phyloP scores from a whole-genome alignment of 2,797 vertebrate genomes.

The Coilia nasus region DNA sequence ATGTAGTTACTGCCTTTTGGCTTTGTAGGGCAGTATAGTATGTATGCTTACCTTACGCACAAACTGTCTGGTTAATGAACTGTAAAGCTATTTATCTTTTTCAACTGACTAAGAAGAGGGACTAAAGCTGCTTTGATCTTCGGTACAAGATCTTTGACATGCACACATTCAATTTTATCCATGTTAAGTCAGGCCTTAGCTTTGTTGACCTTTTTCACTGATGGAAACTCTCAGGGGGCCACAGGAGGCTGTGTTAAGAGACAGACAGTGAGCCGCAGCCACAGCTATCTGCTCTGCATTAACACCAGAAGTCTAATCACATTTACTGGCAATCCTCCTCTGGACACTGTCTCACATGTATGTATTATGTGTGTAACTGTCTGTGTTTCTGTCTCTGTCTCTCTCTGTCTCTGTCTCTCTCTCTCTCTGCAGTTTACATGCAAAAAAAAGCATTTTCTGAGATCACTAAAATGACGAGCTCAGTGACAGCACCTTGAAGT shows the following conservation, averaged over 20 bases:
- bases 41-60: not conserved
- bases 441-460: not conserved
- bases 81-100: not conserved
- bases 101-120: not conserved
- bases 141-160: constrained; percentile 29
- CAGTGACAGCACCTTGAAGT: constrained; percentile 1
- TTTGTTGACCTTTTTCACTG: constrained; percentile 69
- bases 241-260: constrained; percentile 52
- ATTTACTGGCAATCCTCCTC: not conserved
- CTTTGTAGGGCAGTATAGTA: no score
- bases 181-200: constrained; percentile 61
- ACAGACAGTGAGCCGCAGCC: constrained; percentile 58
- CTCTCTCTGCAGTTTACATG: not conserved
- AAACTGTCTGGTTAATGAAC: not conserved
- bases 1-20: no score
- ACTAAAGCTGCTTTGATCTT: constrained; percentile 28
- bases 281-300: not conserved
- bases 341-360: constrained; percentile 2
- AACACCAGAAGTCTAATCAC: not conserved
- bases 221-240: constrained; percentile 61
- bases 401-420: no score
- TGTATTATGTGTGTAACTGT: constrained; percentile 29
- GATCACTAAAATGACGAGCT: constrained; percentile 1
- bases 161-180: constrained; percentile 63
- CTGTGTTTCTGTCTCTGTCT: no score